phyloP scores from a whole-genome alignment of 2,888 invertebrate genomes.

The Agriopis marginaria region DNA sequence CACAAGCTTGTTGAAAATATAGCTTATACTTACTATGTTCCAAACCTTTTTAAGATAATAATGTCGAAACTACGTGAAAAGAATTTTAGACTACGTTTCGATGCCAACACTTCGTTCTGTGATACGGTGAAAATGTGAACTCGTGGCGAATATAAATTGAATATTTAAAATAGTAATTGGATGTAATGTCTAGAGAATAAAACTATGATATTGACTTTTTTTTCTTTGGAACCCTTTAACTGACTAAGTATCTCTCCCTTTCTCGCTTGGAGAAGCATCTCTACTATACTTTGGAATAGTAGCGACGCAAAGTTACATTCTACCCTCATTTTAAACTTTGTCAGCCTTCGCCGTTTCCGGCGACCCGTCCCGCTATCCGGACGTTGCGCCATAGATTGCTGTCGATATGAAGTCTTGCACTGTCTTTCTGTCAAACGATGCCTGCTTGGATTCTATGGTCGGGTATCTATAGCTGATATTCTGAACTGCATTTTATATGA shows the following conservation, averaged over 20 bases:
- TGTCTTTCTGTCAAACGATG: constrained; percentile 14
- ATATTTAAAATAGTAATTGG: constrained; percentile 9
- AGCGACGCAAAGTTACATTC: constrained; percentile 9
- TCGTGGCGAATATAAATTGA: constrained; percentile 4
- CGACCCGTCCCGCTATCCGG: constrained; percentile 50
- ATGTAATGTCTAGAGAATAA: background rate
- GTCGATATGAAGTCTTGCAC: constrained; percentile 46
- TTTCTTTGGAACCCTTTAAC: background rate
- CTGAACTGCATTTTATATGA: too few relatives aligned
- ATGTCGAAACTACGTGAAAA: constrained; percentile 46
- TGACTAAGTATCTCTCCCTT: background rate
- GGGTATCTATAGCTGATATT: background rate
- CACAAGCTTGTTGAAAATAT: too few relatives aligned
- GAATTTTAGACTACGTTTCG: constrained; percentile 53
- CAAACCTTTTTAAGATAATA: background rate
- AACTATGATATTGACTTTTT: background rate
- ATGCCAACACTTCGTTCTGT: constrained; percentile 9
- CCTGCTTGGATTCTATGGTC: background rate
- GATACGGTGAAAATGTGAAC: background rate
- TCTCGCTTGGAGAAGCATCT: background rate
- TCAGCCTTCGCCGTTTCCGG: constrained; percentile 41
- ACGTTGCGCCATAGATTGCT: constrained; percentile 57
- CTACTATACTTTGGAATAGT: background rate
- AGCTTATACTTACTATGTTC: background rate
- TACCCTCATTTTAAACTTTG: constrained; percentile 33